Conservation (phyloP, 1,140 invertebrate genomes). For the Scaptomyza pallida region DNA sequence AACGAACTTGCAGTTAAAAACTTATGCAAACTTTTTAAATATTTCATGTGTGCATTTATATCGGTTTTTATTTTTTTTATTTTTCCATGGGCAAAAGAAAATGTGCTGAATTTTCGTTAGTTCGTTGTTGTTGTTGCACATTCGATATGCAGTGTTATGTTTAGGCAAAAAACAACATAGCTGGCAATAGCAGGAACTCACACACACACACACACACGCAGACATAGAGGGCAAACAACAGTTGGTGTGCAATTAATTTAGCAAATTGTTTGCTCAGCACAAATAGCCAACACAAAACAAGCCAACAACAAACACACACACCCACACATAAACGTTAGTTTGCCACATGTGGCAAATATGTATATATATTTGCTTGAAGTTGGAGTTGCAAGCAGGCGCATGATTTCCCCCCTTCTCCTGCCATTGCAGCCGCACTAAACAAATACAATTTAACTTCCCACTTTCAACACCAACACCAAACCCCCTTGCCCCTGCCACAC, state of each 20-base stretch:
- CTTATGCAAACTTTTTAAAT: neutral
- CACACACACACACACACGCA: constrained; percentile 13
- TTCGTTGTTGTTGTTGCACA: constrained; percentile 13
- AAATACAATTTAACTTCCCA: constrained; percentile 83
- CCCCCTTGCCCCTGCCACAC: neutral
- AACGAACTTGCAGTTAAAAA: too few relatives aligned
- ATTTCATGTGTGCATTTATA: neutral
- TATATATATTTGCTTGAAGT: constrained; percentile 37
- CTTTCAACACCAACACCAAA: constrained; percentile 69
- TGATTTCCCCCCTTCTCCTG: constrained; percentile 7
- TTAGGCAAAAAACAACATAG: constrained; percentile 24
- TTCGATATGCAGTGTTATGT: constrained; percentile 39
- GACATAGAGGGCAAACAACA: constrained; percentile 59
- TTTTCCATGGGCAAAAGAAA: neutral
- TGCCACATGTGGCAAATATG: constrained; percentile 25
- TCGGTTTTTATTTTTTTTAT: neutral
- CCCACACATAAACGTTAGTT: constrained; percentile 20
- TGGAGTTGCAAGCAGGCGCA: constrained; percentile 20
- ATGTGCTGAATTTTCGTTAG: constrained; percentile 5
- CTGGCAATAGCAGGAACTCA: constrained; percentile 29
- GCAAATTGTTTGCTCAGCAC: constrained; percentile 76
- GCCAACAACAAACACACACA: constrained; percentile 17
- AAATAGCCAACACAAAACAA: constrained; percentile 50
- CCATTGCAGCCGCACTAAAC: constrained; percentile 55
- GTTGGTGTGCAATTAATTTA: constrained; percentile 82